Evolutionary conservation across 2,888 invertebrate genomes (phyloP), one percentile per base, ranked within the genome.

Genomic region (Euphydryas editha): DNA sequence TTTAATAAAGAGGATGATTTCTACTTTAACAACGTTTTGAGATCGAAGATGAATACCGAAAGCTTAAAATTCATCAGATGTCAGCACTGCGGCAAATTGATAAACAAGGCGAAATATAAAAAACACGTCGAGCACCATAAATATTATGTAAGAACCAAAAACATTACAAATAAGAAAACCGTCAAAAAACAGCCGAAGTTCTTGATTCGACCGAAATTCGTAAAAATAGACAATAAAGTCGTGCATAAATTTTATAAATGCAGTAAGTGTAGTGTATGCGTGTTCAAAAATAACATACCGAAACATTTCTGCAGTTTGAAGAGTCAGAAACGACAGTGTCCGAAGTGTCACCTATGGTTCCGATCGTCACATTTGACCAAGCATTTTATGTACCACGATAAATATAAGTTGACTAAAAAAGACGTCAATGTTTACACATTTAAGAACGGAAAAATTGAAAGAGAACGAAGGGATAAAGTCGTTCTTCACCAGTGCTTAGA

Each of bases 41-140:
- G 69, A 44, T 59, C 65, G 0, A 60, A 69, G 21, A 47, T 59
- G 7, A 60, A 69, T 13, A 67, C 67, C 4, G 69, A 69, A 1
- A 70, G 68, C 6, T 65, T 76, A 21, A 73, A 72, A 18, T 78
- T 77, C 39, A 70, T 67, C 8, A 67, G 69, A 10, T 78, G 78
- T 24, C 70, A 71, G 15, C 61, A 67, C 5, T 78, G 78, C 47
- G 69, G 68, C 0, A 65, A 67, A 21, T 47, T 76, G 2, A 69
- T 72, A 13, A 71, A 74, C 11, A 73, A 68, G 39, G 39, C 39
- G 0, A 63, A 49, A n/a, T 74, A 71, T 39, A 55, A 66, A 13
- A 55, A 21, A 0, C 75, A 76, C 17, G 37, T 70, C 0, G 17
- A n/a, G 0, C 36, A 65, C 18, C 72, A 73, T 21, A 21, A 18